A percentile compares a stretch with the other conserved stretches of the same genome.
phyloP scores from a whole-genome alignment of 1,140 invertebrate genomes.

The Probaryconus sp. region DNA sequence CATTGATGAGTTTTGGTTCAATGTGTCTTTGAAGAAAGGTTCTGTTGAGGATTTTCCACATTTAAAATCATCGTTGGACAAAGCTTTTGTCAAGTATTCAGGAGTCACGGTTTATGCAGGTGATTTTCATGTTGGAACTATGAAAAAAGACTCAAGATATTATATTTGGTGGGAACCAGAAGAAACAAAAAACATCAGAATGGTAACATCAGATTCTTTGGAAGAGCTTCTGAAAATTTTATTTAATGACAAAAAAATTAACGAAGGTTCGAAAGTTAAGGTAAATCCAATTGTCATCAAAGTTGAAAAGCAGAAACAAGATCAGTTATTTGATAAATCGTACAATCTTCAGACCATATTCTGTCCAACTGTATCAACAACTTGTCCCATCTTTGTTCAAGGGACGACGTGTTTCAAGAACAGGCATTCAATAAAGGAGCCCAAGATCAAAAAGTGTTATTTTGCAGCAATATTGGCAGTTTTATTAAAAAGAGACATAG shows the following conservation, averaged over 20 bases:
- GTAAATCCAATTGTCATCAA: too few relatives aligned
- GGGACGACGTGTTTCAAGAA: constrained; percentile 65
- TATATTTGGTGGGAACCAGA: constrained; percentile 72
- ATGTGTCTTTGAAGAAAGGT: constrained; percentile 66
- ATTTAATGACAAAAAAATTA: too few relatives aligned
- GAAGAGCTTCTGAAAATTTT: constrained; percentile 70
- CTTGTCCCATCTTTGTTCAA: constrained; percentile 64
- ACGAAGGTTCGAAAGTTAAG: too few relatives aligned
- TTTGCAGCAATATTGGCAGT: constrained; percentile 70
- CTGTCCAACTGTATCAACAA: constrained; percentile 33
- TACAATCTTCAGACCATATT: constrained; percentile 66
- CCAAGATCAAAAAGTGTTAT: constrained; percentile 71
- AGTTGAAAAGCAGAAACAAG: too few relatives aligned
- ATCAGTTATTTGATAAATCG: constrained; percentile 40
- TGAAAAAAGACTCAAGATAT: constrained; percentile 62
- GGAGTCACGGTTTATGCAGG: constrained; percentile 69
- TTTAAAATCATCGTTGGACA: constrained; percentile 66
- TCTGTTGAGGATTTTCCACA: constrained; percentile 69
- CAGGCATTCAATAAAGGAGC: constrained; percentile 65
- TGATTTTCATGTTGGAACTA: constrained; percentile 67
- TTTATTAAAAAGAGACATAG: constrained; percentile 71
- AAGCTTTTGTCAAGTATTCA: too few relatives aligned
- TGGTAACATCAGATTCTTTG: constrained; percentile 63
- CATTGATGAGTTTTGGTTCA: too few relatives aligned
- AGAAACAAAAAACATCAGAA: constrained; percentile 65